phyloP scores from a whole-genome alignment of 2,113 vertebrate species.

The Theropithecus gelada region DNA sequence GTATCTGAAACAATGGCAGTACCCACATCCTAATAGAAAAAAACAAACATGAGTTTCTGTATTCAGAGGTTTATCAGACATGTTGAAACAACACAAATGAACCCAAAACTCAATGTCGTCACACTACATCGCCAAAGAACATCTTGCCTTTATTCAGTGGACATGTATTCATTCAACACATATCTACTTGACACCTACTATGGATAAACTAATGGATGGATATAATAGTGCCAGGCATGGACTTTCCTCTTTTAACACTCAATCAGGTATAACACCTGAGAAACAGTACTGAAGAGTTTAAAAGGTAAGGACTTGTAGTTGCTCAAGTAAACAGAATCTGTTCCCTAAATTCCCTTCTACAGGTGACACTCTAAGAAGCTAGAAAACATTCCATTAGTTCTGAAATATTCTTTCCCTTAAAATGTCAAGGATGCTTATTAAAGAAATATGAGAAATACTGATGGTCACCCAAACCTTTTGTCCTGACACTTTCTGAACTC shows the following conservation, averaged over 20 bases:
- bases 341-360: not conserved
- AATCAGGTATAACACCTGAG: not conserved
- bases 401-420: not conserved
- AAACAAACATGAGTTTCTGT: conserved; percentile 68
- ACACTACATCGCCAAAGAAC: not conserved
- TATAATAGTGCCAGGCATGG: not conserved
- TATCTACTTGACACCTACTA: not conserved
- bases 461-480: not conserved
- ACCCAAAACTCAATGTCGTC: conserved; percentile 7
- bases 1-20: conserved; percentile 96
- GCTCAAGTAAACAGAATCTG: not conserved
- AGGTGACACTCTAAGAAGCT: not conserved
- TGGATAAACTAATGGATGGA: not conserved
- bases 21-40: conserved; percentile 91
- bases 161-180: not conserved
- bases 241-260: conserved; percentile 20
- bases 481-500: not conserved
- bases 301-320: not conserved
- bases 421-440: not conserved
- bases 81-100: conserved; percentile 8
- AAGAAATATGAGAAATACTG: conserved; percentile 30
- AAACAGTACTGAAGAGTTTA: not conserved
- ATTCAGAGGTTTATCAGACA: conserved; percentile 20
- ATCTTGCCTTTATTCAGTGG: not conserved
- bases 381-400: conserved; percentile 10